Percentiles rank a stretch among this genome's conserved stretches.
These are phyloP conservation scores for Acanthurus leucopareius DNA, from an alignment of 2,797 vertebrate species.

Conservation along the genomic window DNA sequence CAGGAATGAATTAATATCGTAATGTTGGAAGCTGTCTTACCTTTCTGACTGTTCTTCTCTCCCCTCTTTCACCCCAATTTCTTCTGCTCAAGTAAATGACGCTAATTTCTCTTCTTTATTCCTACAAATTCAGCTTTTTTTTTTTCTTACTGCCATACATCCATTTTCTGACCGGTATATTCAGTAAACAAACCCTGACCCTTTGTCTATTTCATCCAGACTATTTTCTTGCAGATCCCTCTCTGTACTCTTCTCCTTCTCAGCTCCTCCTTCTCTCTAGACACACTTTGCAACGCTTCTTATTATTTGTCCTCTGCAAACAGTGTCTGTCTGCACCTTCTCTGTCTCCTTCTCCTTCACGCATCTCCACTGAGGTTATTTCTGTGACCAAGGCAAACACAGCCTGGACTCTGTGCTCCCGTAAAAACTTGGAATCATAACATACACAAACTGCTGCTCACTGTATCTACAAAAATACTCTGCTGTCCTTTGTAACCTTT, in stretches of 20 bases:
- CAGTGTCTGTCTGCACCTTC: constrained; percentile 37
- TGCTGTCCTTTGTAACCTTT: neutral
- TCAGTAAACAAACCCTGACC: constrained; percentile 30
- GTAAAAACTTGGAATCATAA: constrained; percentile 24
- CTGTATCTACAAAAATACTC: constrained; percentile 6
- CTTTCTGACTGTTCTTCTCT: neutral
- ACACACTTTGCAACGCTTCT: constrained; percentile 27
- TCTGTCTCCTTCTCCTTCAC: constrained; percentile 11
- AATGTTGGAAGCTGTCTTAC: neutral
- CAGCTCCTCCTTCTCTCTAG: constrained; percentile 7
- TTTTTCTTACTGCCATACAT: neutral
- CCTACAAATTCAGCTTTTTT: neutral
- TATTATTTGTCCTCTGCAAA: constrained; percentile 53
- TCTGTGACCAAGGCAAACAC: constrained; percentile 45
- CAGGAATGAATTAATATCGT: constrained; percentile 16
- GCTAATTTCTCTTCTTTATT: neutral
- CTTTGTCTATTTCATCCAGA: constrained; percentile 23
- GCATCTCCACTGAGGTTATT: constrained; percentile 36
- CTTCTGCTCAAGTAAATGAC: neutral
- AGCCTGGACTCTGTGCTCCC: constrained; percentile 21
- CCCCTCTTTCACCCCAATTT: neutral
- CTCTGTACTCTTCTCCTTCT: constrained; percentile 3
- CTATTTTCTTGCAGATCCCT: neutral
- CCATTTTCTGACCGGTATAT: neutral
- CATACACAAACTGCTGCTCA: constrained; percentile 24